Evolutionary conservation across 2,888 invertebrate genomes (phyloP), one percentile per base, ranked within the genome.

Genomic region (Drosophila putrida): DNA sequence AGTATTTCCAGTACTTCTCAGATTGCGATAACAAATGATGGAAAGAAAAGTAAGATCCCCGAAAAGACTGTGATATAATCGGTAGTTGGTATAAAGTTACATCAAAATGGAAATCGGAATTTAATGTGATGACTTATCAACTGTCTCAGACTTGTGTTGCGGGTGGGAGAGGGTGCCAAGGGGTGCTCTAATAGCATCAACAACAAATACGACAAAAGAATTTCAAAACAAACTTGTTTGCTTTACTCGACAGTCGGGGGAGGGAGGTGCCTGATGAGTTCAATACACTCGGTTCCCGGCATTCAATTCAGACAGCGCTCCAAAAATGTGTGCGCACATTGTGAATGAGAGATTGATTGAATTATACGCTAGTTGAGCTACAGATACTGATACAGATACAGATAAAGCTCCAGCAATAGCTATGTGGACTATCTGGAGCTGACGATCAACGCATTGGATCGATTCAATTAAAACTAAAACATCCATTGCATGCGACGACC

Each of bases 151-250:
- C 25, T 41, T 39, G 36, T 11, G 51, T 41, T 36, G 64, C 27
- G 31, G 66, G 43, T 33, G 38, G n/a, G 5, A 27, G 44, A 41
- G 35, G 31, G 10, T 11, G 44, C 4, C 13, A 15, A 9, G 0
- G 47, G 33, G 27, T 25, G 36, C 49, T 43, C 65, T 46, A 60
- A 76, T 69, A 64, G 63, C 79, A 62, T 61, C 63, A 54, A 63
- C 64, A 69, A 51, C 55, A 66, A 76, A 82, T 64, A 73, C 69
- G 61, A 77, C 58, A 73, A 54, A 83, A 80, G 75, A 83, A 83
- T 82, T 72, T 78, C 67, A 72, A 89, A 89, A 75, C 73, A 81
- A 87, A 81, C 76, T 76, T 78, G 82, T 88, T 84, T 83, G 70
- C 58, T 72, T 78, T 25, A 28, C 46, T 68, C 27, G 50, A 13